phyloP scores from a whole-genome alignment of 2,888 invertebrate species.

The Diogma glabrata region DNA sequence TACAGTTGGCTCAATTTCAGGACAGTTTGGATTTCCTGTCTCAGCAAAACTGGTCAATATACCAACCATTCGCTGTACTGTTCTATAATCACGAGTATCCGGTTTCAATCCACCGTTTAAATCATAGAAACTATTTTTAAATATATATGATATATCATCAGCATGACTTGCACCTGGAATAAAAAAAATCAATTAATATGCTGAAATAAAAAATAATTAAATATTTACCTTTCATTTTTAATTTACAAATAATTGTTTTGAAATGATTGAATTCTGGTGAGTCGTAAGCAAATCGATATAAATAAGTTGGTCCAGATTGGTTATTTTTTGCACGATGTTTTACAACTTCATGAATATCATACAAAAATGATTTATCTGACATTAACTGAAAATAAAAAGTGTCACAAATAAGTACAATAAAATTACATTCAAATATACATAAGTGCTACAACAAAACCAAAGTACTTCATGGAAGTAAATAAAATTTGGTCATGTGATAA shows the following conservation, averaged over 20 bases:
- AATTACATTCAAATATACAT: no score
- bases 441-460: no score
- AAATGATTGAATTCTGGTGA: conserved; percentile 34
- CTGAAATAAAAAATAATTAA: neutral
- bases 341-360: neutral
- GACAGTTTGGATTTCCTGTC: conserved; percentile 26
- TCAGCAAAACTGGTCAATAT: conserved; percentile 31
- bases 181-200: neutral
- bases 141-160: conserved; percentile 35
- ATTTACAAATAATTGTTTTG: no score
- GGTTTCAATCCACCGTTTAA: conserved; percentile 3
- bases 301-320: conserved; percentile 28
- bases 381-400: neutral
- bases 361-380: neutral
- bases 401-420: no score
- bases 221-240: no score
- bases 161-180: conserved; percentile 36
- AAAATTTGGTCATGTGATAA: no score
- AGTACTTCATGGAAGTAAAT: no score
- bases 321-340: conserved; percentile 15
- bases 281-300: conserved; percentile 35
- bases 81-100: conserved; percentile 22
- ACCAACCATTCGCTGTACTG: conserved; percentile 27
- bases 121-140: conserved; percentile 27
- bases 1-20: conserved; percentile 13